Percentiles rank a stretch among this genome's conserved stretches.
These are phyloP conservation scores for Schrankia costaestrigalis DNA, from an alignment of 2,888 invertebrate species.

Conservation along the genomic window DNA sequence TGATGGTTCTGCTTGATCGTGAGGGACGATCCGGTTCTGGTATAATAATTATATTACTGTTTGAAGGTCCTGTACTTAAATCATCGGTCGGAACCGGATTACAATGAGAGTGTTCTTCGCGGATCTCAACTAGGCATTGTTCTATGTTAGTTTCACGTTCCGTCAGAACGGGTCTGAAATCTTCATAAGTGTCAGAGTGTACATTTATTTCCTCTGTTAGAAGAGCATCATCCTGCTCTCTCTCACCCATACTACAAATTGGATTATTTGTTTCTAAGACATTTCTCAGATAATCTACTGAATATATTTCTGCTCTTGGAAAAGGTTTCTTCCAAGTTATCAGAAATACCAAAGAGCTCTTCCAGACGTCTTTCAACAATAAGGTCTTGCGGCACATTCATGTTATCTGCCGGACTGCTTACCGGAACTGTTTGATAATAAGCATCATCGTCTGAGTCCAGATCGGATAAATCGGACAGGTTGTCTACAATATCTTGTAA, in stretches of 20 bases:
- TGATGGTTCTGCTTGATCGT: constrained; percentile 14
- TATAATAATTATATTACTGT: constrained; percentile 9
- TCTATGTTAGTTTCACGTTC: constrained; percentile 19
- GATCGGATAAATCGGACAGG: constrained; percentile 22
- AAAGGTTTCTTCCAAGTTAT: constrained; percentile 13
- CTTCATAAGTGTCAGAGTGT: not conserved
- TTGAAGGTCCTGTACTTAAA: constrained; percentile 9
- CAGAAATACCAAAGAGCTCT: constrained; percentile 17
- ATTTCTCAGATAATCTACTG: not conserved
- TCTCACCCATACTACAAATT: constrained; percentile 6
- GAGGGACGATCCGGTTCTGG: constrained; percentile 11
- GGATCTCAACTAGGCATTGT: constrained; percentile 14
- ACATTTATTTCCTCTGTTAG: not conserved
- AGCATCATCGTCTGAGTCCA: constrained; percentile 22
- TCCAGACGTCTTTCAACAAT: constrained; percentile 24
- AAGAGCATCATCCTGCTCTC: constrained; percentile 4
- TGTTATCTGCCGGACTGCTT: constrained; percentile 15
- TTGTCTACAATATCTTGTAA: constrained; percentile 13
- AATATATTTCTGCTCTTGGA: constrained; percentile 8
- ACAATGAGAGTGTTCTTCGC: constrained; percentile 2
- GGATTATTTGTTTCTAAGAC: not conserved
- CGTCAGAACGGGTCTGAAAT: too few relatives aligned
- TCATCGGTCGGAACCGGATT: constrained; percentile 9
- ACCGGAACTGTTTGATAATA: constrained; percentile 19
- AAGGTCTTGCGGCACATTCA: constrained; percentile 13